phyloP scores from a whole-genome alignment of 2,113 vertebrate genomes.

The Natator depressus region DNA sequence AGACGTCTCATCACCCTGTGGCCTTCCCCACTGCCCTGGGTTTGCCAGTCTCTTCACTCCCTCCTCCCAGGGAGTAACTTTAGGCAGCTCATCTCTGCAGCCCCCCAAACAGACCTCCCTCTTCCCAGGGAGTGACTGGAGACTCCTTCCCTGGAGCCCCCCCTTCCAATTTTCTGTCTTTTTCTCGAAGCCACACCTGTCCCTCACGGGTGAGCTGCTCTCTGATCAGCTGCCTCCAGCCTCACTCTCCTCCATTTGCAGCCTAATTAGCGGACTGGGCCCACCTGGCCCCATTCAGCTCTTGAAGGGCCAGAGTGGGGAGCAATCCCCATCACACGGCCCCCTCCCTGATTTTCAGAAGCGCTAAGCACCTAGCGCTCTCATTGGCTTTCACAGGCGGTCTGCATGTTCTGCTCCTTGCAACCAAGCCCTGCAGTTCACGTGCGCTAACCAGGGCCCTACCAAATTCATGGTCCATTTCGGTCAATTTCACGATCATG shows the following conservation, averaged over 20 bases:
- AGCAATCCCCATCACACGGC: background rate
- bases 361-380: background rate
- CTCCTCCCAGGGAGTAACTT: background rate
- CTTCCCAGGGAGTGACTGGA: background rate
- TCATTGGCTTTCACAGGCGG: too few species aligned
- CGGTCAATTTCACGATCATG: too few species aligned
- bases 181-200: background rate
- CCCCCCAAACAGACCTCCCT: background rate
- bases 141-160: background rate
- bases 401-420: background rate
- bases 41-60: background rate
- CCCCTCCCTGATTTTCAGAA: background rate
- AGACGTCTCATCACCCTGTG: too few species aligned
- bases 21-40: background rate
- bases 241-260: background rate
- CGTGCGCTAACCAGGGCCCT: too few species aligned
- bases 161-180: background rate
- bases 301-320: too few species aligned
- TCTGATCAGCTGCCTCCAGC: too few species aligned
- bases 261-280: background rate
- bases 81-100: background rate
- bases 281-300: too few species aligned
- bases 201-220: background rate
- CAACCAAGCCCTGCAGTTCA: too few species aligned
- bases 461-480: too few species aligned